Evolutionary conservation across 1,140 invertebrate genomes (phyloP), one percentile per base, ranked within the genome.

Genomic region (Neomicropteryx cornuta): DNA sequence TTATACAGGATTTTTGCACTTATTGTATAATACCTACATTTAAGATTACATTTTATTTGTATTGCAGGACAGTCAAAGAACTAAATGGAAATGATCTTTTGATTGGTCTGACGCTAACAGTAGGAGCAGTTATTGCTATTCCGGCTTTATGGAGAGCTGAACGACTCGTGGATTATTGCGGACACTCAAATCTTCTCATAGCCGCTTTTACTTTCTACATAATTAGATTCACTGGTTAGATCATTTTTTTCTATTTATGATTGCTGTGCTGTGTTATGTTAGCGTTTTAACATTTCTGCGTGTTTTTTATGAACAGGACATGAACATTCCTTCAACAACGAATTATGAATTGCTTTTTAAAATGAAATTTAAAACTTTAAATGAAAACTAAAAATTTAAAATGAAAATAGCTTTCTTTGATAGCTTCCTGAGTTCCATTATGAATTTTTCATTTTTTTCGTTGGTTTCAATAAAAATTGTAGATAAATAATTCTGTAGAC

Each of bases 171-270:
- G 81, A 88, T 57, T 88, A 83, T 56, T 78, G 84, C 34, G 86
- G 86, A 3, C 82, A 88, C 56, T 83, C 82, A 42, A 87, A 90
- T 56, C 68, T 90, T 35, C 73, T 89, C 41, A 87, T 88, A 45
- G 69, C 75, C 27, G 83, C 83, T 16, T 82, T 88, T 48, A 77
- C 79, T 3, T 73, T 84, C 46, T 89, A 86, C 56, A 83, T 85
- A 28, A 60, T 87, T 20, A 69, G 80, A 39, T 88, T 81, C 49
- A 72, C 78, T 22, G 70, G 73, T 70, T 55, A 50, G 45, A 46
- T 33, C 35, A 27, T 19, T 18, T 5, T 28, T 35, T 32, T 11
- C 3, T 29, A 24, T 19, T 66, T 77, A n/a, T 78, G 72, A 70
- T 66, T 72, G 56, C 68, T 73, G 0, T 45, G 84, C 5, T 51